A percentile compares a stretch with the other conserved stretches of the same genome.
Conservation (phyloP, 2,113 vertebrate species). For the Erythrolamprus reginae region DNA sequence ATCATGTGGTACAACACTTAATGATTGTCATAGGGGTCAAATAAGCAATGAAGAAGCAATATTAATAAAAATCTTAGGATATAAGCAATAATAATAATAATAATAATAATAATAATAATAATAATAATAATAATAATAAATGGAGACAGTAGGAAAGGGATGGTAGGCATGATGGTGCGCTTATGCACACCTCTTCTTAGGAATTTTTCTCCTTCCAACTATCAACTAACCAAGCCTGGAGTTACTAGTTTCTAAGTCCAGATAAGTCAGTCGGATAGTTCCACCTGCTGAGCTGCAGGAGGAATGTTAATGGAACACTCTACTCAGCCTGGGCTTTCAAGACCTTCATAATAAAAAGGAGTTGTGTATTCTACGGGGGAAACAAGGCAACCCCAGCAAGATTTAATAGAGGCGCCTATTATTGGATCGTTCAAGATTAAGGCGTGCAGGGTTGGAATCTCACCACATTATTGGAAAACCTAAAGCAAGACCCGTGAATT, state of each 20-base stretch:
- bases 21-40: too few species aligned
- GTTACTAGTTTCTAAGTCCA: neutral
- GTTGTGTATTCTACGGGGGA: neutral
- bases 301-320: neutral
- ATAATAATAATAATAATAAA: too few species aligned
- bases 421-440: neutral
- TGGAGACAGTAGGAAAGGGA: too few species aligned
- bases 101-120: too few species aligned
- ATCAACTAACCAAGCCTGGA: neutral
- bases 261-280: neutral
- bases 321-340: neutral
- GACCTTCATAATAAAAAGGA: neutral
- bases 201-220: too few species aligned
- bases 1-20: too few species aligned
- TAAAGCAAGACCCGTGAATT: neutral
- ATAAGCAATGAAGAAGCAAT: too few species aligned
- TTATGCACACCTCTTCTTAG: too few species aligned
- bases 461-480: neutral
- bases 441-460: neutral
- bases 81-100: too few species aligned
- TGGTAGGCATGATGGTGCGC: too few species aligned
- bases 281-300: neutral
- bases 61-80: too few species aligned
- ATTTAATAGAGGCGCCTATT: neutral
- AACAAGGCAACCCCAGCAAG: neutral